These are phyloP conservation scores for Dryoscopus gambensis DNA, from an alignment of 2,113 vertebrate genomes.

Conservation along the genomic window DNA sequence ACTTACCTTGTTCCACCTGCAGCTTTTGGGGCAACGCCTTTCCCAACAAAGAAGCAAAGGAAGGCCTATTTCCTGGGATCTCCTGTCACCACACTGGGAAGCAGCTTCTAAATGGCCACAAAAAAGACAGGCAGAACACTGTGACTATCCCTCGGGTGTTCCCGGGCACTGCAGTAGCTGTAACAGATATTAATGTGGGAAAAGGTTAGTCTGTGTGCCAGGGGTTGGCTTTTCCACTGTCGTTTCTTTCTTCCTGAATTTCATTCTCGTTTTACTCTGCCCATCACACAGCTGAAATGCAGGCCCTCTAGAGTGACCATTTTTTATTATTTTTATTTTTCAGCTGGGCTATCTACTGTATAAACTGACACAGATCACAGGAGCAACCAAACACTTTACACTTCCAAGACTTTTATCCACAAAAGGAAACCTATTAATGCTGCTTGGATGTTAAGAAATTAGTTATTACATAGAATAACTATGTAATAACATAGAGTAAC, in stretches of 20 bases:
- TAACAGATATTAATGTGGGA: background rate
- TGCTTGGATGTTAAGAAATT: background rate
- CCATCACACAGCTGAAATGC: background rate
- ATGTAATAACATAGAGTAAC: too few species aligned
- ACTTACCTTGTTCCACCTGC: background rate
- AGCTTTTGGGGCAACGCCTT: background rate
- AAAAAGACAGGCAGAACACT: background rate
- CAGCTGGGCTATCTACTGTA: background rate
- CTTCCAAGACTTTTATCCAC: background rate
- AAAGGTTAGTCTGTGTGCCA: background rate
- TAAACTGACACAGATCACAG: background rate
- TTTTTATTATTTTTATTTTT: background rate
- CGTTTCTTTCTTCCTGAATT: background rate
- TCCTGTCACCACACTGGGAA: background rate
- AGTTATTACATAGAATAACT: background rate
- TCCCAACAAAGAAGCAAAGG: background rate
- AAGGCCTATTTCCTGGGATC: background rate
- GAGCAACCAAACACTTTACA: background rate
- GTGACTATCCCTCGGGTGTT: background rate
- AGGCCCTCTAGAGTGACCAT: background rate
- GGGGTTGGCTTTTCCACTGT: background rate
- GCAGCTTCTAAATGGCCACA: background rate
- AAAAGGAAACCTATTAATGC: background rate
- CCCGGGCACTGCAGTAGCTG: background rate
- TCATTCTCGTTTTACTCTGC: background rate